A percentile compares a stretch with the other conserved stretches of the same genome.
Conservation (phyloP, 2,888 invertebrate species). For the Acheta domesticus region DNA sequence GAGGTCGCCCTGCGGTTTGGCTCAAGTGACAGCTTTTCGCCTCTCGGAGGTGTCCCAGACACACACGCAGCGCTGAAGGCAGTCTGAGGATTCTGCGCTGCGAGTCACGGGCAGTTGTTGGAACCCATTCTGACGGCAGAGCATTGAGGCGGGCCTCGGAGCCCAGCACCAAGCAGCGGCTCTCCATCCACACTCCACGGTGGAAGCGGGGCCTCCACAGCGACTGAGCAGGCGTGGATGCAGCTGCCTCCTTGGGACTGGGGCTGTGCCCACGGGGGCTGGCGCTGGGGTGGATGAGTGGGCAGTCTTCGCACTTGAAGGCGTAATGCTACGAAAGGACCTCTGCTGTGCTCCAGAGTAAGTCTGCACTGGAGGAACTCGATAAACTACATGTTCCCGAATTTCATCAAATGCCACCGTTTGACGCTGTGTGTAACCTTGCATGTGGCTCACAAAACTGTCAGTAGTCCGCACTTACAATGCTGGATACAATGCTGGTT, state of each 20-base stretch:
- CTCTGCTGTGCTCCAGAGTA: background rate
- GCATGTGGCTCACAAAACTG: background rate
- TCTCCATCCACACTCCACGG: conserved; percentile 40
- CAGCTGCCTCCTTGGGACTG: background rate
- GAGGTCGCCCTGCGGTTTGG: conserved; percentile 43
- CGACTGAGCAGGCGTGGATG: no score
- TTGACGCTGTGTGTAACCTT: background rate
- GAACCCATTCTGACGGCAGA: conserved; percentile 76
- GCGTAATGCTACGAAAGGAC: background rate
- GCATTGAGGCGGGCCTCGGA: conserved; percentile 61
- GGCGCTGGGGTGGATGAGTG: background rate
- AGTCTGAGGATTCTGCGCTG: conserved; percentile 51
- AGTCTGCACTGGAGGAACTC: background rate
- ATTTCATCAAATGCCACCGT: background rate
- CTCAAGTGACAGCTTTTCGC: conserved; percentile 64
- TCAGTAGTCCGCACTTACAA: background rate
- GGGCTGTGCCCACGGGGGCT: conserved; percentile 37
- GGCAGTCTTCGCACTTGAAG: background rate
- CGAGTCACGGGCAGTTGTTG: conserved; percentile 78
- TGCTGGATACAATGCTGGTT: background rate
- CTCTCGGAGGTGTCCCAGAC: conserved; percentile 82
- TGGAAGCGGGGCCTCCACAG: conserved; percentile 30
- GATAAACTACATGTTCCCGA: background rate
- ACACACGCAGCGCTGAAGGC: conserved; percentile 88
- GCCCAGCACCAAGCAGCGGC: conserved; percentile 53